A percentile compares a stretch with the other conserved stretches of the same genome.
These are phyloP conservation scores for Tribolium castaneum DNA, from an alignment of 1,140 invertebrate species.

Conservation along the genomic window DNA sequence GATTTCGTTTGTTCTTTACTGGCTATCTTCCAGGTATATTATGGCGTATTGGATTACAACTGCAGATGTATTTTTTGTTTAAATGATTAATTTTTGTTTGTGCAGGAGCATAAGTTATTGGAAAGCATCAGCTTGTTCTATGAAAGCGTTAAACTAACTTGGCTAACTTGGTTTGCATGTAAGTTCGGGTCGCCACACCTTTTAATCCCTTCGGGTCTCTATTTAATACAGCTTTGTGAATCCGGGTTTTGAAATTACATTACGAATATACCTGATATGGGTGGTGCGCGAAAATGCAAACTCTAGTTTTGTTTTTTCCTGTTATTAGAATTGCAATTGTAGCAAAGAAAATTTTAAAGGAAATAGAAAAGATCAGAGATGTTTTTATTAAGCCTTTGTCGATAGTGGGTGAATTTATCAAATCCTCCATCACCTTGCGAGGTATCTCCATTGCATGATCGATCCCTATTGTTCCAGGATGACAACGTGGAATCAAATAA, in stretches of 20 bases:
- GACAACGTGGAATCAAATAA: slow-evolving; percentile 30
- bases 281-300: background rate
- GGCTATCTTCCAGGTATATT: slow-evolving; percentile 5
- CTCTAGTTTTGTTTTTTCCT: background rate
- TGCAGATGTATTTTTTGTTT: background rate
- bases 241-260: slow-evolving; percentile 30
- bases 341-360: too few relatives aligned
- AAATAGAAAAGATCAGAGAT: background rate
- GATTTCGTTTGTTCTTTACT: background rate
- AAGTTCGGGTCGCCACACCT: slow-evolving; percentile 25
- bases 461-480: slow-evolving; percentile 21
- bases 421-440: slow-evolving; percentile 5
- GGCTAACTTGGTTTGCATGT: slow-evolving; percentile 29
- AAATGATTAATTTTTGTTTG: background rate
- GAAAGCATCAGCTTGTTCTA: slow-evolving; percentile 6
- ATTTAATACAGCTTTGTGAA: slow-evolving; percentile 15
- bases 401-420: slow-evolving; percentile 5
- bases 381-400: background rate
- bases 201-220: slow-evolving; percentile 29
- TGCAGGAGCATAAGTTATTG: background rate
- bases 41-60: background rate
- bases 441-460: slow-evolving; percentile 25
- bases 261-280: slow-evolving; percentile 20
- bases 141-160: slow-evolving; percentile 7
- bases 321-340: background rate